These are phyloP conservation scores for Urocyon cinereoargenteus DNA, from an alignment of 2,797 vertebrate species.

Conservation along the genomic window DNA sequence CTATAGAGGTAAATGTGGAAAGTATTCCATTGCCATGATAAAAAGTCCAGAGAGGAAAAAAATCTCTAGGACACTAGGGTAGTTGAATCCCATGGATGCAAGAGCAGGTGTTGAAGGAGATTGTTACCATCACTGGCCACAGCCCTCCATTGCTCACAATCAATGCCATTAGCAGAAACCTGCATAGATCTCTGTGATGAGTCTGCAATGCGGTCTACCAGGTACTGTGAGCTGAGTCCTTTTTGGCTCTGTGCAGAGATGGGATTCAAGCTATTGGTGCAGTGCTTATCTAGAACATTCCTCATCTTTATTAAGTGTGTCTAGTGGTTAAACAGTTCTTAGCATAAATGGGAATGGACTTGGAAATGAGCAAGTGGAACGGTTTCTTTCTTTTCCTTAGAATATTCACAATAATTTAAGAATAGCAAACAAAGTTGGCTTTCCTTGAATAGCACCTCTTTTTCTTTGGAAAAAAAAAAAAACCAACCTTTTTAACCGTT, in stretches of 20 bases:
- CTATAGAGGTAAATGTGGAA: background rate
- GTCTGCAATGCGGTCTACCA: background rate
- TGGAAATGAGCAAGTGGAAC: background rate
- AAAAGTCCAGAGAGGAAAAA: slow-evolving; percentile 2
- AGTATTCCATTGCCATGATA: slow-evolving; percentile 6
- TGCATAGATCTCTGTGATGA: background rate
- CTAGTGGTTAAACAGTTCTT: background rate
- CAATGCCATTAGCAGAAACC: background rate
- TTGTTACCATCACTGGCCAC: background rate
- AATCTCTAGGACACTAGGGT: background rate
- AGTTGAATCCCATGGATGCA: background rate
- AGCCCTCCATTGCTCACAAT: background rate
- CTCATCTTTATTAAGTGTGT: background rate
- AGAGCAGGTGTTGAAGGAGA: slow-evolving; percentile 41
- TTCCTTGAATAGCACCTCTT: slow-evolving; percentile 10
- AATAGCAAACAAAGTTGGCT: slow-evolving; percentile 14
- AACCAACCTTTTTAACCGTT: background rate
- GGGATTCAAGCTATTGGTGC: background rate
- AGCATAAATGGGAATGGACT: background rate
- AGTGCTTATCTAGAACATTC: background rate
- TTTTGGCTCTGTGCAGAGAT: background rate
- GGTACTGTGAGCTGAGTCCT: background rate
- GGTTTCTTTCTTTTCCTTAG: background rate
- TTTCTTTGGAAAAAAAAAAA: background rate
- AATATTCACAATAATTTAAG: slow-evolving; percentile 28